Percentiles rank a stretch among this genome's conserved stretches.
Evolutionary conservation across 2,113 vertebrate species (phyloP).

Genomic region (Mormoops blainvillei): DNA sequence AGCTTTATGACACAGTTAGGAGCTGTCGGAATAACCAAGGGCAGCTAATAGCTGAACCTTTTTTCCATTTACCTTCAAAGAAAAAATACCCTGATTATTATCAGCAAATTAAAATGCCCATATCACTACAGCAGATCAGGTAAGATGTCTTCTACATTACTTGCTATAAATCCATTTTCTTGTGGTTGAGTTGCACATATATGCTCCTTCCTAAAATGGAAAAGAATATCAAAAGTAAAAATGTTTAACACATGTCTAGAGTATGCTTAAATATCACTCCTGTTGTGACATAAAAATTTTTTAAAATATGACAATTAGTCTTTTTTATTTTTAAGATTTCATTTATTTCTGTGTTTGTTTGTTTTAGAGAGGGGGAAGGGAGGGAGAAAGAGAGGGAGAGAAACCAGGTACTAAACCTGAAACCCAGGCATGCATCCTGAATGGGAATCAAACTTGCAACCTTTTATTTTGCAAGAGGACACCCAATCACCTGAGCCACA

Average conservation of each 20-base stretch:
- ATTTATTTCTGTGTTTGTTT: too few species aligned
- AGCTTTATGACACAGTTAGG: constrained; percentile 94
- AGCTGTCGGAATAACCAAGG: constrained; percentile 96
- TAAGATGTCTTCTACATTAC: constrained; percentile 75
- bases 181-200: neutral
- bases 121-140: constrained; percentile 96
- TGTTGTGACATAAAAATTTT: neutral
- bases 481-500: too few species aligned
- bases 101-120: constrained; percentile 94
- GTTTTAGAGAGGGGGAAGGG: too few species aligned
- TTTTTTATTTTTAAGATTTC: too few species aligned
- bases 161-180: neutral
- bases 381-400: too few species aligned
- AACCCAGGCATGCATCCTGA: too few species aligned
- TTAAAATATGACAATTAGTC: too few species aligned
- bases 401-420: too few species aligned
- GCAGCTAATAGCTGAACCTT: constrained; percentile 95
- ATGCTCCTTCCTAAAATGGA: neutral
- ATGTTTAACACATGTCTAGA: neutral
- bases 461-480: too few species aligned
- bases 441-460: too few species aligned
- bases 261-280: neutral
- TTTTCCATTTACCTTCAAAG: constrained; percentile 95
- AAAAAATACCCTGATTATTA: constrained; percentile 99
- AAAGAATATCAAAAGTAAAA: constrained; percentile 25